Conservation (phyloP, 2,113 vertebrate species). For the Progne subis region DNA sequence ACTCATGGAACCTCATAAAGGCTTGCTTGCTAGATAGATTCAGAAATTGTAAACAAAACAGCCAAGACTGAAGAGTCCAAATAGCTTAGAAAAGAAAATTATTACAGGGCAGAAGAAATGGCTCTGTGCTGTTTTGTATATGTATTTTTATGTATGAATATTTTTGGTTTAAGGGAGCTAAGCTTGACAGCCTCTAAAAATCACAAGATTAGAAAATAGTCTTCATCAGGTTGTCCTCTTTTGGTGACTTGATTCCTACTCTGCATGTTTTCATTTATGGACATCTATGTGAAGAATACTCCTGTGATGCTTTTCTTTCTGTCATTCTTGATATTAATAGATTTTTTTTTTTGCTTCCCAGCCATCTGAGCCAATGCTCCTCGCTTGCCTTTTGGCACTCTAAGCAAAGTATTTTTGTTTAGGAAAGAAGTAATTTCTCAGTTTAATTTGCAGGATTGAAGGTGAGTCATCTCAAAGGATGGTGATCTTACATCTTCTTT, state of each 20-base stretch:
- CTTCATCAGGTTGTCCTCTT: neutral
- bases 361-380: neutral
- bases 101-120: neutral
- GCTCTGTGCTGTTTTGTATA: neutral
- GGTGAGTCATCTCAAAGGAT: neutral
- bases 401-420: neutral
- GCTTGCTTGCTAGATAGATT: neutral
- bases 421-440: neutral
- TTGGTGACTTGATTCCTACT: neutral
- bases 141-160: neutral
- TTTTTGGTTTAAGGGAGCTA: neutral
- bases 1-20: neutral
- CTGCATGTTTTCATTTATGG: neutral
- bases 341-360: neutral
- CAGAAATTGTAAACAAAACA: neutral
- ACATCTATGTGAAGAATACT: neutral
- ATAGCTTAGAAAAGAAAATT: neutral
- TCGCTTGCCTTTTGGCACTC: neutral
- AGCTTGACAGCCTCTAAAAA: neutral
- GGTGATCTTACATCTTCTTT: neutral
- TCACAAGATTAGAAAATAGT: neutral
- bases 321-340: neutral
- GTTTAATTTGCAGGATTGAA: neutral
- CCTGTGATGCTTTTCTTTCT: neutral
- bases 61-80: neutral